A percentile compares a stretch with the other conserved stretches of the same genome.
These are phyloP conservation scores for Gastrophysa polygoni DNA, from an alignment of 2,888 invertebrate genomes.

Conservation along the genomic window DNA sequence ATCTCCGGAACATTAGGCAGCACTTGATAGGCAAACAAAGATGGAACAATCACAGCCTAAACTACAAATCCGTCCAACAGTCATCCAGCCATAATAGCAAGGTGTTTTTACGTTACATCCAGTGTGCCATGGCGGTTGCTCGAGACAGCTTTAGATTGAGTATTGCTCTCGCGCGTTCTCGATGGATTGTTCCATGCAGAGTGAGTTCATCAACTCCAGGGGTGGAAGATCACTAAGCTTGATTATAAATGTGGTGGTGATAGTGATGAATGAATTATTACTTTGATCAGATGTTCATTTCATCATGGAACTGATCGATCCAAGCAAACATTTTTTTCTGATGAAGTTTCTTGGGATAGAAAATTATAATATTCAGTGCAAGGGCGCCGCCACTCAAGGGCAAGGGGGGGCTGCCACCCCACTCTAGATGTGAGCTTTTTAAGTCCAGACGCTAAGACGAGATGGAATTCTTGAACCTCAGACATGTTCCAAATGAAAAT, in stretches of 20 bases:
- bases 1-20: slow-evolving; percentile 15
- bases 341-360: too few relatives aligned
- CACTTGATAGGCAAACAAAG: slow-evolving; percentile 55
- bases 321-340: too few relatives aligned
- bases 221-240: neutral
- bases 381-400: too few relatives aligned
- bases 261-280: neutral
- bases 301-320: too few relatives aligned
- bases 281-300: too few relatives aligned
- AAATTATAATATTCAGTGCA: too few relatives aligned
- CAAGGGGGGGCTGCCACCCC: too few relatives aligned
- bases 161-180: slow-evolving; percentile 40
- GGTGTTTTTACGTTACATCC: slow-evolving; percentile 52
- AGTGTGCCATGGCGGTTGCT: slow-evolving; percentile 45
- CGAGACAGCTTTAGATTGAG: slow-evolving; percentile 56
- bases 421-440: too few relatives aligned
- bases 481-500: too few relatives aligned
- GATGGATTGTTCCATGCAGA: slow-evolving; percentile 15
- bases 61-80: slow-evolving; percentile 54
- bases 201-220: neutral
- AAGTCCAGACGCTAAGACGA: too few relatives aligned
- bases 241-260: neutral
- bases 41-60: slow-evolving; percentile 53
- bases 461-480: too few relatives aligned
- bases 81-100: slow-evolving; percentile 54